These are phyloP conservation scores for Dermolepida albohirtum DNA, from an alignment of 2,888 invertebrate species.

Conservation along the genomic window DNA sequence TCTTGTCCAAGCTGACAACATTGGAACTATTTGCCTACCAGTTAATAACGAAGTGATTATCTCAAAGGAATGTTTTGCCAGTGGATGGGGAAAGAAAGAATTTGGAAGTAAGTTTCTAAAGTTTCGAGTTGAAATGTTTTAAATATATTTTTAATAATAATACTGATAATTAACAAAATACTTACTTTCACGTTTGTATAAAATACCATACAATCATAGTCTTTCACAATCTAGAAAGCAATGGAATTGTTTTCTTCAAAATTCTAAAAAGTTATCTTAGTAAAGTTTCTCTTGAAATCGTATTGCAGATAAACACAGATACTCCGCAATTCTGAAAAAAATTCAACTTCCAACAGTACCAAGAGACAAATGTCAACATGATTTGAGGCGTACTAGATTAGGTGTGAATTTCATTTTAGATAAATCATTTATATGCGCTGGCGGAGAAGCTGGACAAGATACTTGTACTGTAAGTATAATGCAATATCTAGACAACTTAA, in stretches of 20 bases:
- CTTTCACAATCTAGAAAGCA: too few species aligned
- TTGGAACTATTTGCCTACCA: slow-evolving; percentile 78
- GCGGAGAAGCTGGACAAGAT: too few species aligned
- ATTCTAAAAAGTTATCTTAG: too few species aligned
- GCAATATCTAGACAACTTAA: too few species aligned
- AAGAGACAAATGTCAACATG: slow-evolving; percentile 60
- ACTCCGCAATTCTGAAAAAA: slow-evolving; percentile 72
- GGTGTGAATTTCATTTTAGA: slow-evolving; percentile 76
- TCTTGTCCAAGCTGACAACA: slow-evolving; percentile 74
- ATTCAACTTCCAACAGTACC: slow-evolving; percentile 78
- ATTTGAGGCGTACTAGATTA: slow-evolving; percentile 75
- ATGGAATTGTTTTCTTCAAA: too few species aligned
- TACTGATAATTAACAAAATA: background rate
- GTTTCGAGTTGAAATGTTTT: too few species aligned
- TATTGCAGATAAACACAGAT: slow-evolving; percentile 59
- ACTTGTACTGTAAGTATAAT: too few species aligned
- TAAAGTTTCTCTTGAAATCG: too few species aligned
- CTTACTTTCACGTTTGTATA: too few species aligned
- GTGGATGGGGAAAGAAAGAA: slow-evolving; percentile 82
- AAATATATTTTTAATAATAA: too few species aligned
- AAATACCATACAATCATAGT: too few species aligned
- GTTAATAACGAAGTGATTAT: slow-evolving; percentile 65
- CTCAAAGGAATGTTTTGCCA: slow-evolving; percentile 72
- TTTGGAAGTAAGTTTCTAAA: slow-evolving; percentile 67
- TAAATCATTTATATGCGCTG: slow-evolving; percentile 76